These are phyloP conservation scores for Origma solitaria DNA, from an alignment of 2,113 vertebrate species.

Conservation along the genomic window DNA sequence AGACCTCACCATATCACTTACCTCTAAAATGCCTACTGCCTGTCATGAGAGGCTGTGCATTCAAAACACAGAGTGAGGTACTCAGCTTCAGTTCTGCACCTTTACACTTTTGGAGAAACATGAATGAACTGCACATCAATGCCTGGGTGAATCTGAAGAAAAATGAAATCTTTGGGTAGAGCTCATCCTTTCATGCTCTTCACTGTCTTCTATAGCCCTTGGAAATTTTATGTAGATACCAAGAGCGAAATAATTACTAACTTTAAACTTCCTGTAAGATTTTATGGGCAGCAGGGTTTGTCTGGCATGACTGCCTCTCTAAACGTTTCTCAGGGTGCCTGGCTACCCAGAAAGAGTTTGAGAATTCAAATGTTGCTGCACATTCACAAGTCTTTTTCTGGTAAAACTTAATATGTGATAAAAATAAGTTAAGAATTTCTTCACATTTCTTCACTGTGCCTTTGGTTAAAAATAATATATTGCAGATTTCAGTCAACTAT, in stretches of 20 bases:
- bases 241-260: neutral
- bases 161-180: neutral
- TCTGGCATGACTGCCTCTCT: neutral
- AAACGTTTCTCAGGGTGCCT: neutral
- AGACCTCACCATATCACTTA: neutral
- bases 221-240: neutral
- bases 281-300: accelerated
- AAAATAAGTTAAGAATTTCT: neutral
- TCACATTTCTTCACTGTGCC: neutral
- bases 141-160: neutral
- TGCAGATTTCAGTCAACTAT: neutral
- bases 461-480: neutral
- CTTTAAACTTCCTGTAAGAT: neutral
- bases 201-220: neutral
- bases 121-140: neutral
- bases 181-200: neutral
- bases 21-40: neutral
- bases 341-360: neutral
- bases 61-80: neutral
- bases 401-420: neutral
- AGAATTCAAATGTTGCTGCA: neutral
- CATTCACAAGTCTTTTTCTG: neutral
- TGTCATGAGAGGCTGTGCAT: neutral
- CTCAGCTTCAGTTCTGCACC: neutral
- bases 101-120: neutral